phyloP scores from a whole-genome alignment of 2,888 invertebrate genomes.

The Dendrolimus houi region DNA sequence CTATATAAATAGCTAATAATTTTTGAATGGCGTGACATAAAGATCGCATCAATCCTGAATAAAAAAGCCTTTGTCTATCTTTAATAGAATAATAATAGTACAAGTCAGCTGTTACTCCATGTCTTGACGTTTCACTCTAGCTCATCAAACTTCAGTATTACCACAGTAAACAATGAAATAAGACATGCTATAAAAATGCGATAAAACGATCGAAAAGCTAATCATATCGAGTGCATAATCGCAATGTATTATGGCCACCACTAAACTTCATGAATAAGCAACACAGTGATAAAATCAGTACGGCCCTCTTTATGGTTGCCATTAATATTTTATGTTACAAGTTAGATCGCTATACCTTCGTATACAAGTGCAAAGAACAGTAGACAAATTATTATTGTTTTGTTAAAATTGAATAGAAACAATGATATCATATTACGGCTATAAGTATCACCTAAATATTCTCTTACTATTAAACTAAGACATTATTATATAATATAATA shows the following conservation, averaged over 20 bases:
- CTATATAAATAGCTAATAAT: no score
- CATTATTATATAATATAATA: no score
- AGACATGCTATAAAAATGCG: background rate
- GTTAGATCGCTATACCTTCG: conserved; percentile 5
- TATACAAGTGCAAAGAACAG: conserved; percentile 3
- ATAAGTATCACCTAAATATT: no score
- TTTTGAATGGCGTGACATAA: no score
- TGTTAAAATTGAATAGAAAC: no score
- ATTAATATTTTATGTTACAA: conserved; percentile 21
- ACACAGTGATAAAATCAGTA: conserved; percentile 18
- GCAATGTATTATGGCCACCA: conserved; percentile 4
- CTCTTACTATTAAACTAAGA: no score
- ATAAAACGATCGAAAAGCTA: background rate
- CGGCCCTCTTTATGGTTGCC: conserved; percentile 12
- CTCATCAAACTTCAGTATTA: background rate
- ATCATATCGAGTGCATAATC: background rate
- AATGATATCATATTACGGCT: no score
- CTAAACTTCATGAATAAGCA: conserved; percentile 15
- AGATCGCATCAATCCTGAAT: no score
- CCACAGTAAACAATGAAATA: background rate
- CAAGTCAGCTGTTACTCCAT: background rate
- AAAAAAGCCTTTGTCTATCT: no score
- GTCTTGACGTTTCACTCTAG: background rate
- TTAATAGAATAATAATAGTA: no score
- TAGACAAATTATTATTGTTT: background rate